phyloP scores from a whole-genome alignment of 2,888 invertebrate species.

The Catocala fraxini region DNA sequence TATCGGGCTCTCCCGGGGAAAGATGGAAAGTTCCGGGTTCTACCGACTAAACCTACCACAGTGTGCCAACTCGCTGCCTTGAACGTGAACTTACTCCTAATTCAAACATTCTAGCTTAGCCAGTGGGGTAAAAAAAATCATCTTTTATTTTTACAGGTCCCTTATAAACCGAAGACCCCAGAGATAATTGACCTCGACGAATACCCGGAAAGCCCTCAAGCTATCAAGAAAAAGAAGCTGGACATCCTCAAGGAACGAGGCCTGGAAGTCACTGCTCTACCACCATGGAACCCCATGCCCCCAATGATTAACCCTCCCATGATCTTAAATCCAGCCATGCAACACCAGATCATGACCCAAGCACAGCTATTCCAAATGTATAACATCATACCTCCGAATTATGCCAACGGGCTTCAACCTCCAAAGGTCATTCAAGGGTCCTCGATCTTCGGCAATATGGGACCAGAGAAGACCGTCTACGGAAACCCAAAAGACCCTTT shows the following conservation, averaged over 20 bases:
- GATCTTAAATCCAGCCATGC: constrained; percentile 76
- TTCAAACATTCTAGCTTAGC: too few relatives aligned
- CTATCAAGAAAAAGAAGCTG: constrained; percentile 89
- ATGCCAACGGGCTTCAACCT: constrained; percentile 68
- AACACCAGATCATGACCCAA: constrained; percentile 83
- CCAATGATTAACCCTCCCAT: constrained; percentile 54
- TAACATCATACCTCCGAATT: constrained; percentile 70
- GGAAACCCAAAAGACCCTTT: constrained; percentile 92
- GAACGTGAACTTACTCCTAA: too few relatives aligned
- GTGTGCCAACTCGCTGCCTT: too few relatives aligned
- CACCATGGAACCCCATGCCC: constrained; percentile 57
- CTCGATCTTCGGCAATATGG: constrained; percentile 88
- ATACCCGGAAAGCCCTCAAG: constrained; percentile 81
- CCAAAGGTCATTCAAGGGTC: constrained; percentile 89
- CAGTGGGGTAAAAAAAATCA: too few relatives aligned
- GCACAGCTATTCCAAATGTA: constrained; percentile 81
- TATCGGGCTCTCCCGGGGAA: too few relatives aligned
- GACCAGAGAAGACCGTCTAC: constrained; percentile 89
- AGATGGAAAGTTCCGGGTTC: too few relatives aligned
- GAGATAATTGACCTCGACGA: constrained; percentile 90
- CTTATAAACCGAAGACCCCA: constrained; percentile 88
- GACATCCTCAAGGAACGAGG: constrained; percentile 93
- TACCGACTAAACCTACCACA: too few relatives aligned
- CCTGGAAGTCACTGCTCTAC: constrained; percentile 91
- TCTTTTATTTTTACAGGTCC: constrained; percentile 72